Conservation (phyloP, 1,140 invertebrate genomes). For the Microvelia longipes region DNA sequence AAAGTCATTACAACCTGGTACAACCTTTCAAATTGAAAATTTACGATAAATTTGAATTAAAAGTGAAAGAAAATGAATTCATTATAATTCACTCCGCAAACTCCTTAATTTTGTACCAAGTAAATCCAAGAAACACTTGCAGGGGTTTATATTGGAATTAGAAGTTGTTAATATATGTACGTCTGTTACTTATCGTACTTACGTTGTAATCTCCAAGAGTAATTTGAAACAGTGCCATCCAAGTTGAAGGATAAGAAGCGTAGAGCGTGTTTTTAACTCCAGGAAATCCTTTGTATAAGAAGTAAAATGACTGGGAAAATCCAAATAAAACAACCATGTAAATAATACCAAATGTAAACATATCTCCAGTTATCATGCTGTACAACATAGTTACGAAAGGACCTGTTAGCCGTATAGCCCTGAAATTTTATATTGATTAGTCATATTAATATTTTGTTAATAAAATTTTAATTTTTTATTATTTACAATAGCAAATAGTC, state of each 20-base stretch:
- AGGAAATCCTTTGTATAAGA: conserved; percentile 84
- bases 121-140: too few species aligned
- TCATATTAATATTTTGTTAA: too few species aligned
- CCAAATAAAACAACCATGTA: conserved; percentile 84
- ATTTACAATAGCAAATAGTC: too few species aligned
- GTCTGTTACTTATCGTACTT: too few species aligned
- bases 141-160: too few species aligned
- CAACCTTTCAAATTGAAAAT: too few species aligned
- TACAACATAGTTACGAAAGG: conserved; percentile 98
- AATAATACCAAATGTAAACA: conserved; percentile 94
- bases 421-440: conserved; percentile 35
- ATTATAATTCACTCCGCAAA: too few species aligned
- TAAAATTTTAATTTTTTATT: conserved; percentile 3
- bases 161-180: too few species aligned
- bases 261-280: conserved; percentile 61
- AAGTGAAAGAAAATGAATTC: too few species aligned
- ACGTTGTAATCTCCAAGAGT: conserved; percentile 96
- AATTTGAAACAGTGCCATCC: conserved; percentile 96
- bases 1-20: too few species aligned
- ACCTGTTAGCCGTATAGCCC: conserved; percentile 80
- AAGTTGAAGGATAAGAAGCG: conserved; percentile 73
- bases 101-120: too few species aligned
- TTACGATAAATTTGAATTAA: too few species aligned
- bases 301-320: conserved; percentile 93
- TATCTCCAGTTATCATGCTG: conserved; percentile 93